Base-by-base conservation (phyloP, 2,797 vertebrate species). In the Poecile montanus region DNA sequence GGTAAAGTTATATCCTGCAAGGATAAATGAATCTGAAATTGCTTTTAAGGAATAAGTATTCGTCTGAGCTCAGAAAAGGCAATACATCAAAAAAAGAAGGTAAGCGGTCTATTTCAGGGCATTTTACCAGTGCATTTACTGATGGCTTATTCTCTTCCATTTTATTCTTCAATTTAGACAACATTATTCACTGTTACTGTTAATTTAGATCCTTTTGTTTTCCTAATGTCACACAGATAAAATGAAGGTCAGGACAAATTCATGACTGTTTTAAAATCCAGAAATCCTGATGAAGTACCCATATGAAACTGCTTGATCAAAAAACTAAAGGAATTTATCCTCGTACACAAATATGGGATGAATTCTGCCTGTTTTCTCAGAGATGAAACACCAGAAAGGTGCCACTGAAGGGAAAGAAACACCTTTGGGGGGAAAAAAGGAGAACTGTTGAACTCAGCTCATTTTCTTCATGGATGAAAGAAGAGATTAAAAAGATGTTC, bases 21-120 rank as follows among this genome's bases (percentile, higher is more conserved):
- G 74, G 67, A 93, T 91, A 95, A 91, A 82, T 67, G 63, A 95
- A 85, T 42, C 56, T 60, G 38, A 93, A 95, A 95, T 91, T 86
- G 90, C 66, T 93, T 88, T 82, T 76, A 84, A 61, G 53, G 70
- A 94, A 63, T 88, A 93, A 62, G 58, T 79, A 73, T 93, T 90
- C 47, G 10, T 77, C 86, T 65, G 63, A 67, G 63, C 50, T 83
- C 30, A 54, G 86, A 85, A 92, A 93, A 91, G 20, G 50, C 51
- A 90, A 63, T 87, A 67, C 57, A 85, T 57, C 21, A 62, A 47
- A 54, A 66, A 77, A 40, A 63, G 26, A 76, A 88, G 42, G 67
- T 29, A 87, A 91, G 79, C 30, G 80, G 22, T 34, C 18, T 42
- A 74, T 91, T 91, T 80, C 58, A 85, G 50, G 27, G 42, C 15